Conservation (phyloP, 2,113 vertebrate genomes). For the Phocoena phocoena region DNA sequence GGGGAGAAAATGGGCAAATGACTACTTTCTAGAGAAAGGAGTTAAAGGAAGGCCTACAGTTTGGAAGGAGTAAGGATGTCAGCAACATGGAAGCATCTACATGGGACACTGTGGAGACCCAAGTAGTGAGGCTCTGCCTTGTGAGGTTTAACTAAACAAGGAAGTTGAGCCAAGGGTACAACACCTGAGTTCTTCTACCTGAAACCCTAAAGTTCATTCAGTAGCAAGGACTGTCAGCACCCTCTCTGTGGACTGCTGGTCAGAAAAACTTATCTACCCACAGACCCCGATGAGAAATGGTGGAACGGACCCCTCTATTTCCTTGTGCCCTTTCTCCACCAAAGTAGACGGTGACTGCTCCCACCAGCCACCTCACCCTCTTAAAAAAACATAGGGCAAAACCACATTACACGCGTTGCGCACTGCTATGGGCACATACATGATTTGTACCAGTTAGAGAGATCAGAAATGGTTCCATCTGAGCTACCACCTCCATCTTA, state of each 20-base stretch:
- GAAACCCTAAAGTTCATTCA: not conserved
- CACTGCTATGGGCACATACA: not conserved
- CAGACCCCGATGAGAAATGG: not conserved
- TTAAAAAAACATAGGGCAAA: not conserved
- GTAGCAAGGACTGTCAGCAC: not conserved
- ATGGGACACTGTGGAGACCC: not conserved
- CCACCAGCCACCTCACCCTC: not conserved
- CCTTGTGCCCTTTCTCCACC: not conserved
- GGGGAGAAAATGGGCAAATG: not conserved
- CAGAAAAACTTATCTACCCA: not conserved
- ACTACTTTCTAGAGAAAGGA: not conserved
- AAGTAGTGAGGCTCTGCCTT: not conserved
- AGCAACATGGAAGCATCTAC: too few relatives aligned
- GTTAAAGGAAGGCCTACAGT: not conserved
- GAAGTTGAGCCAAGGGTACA: not conserved
- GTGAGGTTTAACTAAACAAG: not conserved
- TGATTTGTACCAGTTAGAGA: not conserved
- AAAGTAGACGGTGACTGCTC: not conserved
- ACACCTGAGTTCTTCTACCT: not conserved
- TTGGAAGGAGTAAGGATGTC: not conserved
- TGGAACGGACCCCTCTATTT: not conserved
- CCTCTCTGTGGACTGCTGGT: not conserved
- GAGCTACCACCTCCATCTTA: not conserved
- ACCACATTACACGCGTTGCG: too few relatives aligned
- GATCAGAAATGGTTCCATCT: not conserved